Evolutionary conservation across 2,888 invertebrate genomes (phyloP).

Genomic region (Tethea ocularis): DNA sequence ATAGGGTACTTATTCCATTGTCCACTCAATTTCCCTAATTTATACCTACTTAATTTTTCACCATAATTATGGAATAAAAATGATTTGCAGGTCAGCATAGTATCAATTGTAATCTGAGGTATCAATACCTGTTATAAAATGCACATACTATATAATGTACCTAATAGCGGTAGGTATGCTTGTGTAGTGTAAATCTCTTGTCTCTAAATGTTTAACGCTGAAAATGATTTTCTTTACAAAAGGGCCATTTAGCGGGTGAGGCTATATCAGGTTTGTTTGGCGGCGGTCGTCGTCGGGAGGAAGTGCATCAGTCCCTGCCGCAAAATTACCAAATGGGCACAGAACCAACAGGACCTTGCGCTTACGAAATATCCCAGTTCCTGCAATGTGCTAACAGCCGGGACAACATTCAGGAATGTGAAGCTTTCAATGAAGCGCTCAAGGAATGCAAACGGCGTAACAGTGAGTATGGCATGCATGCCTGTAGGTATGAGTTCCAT

Average conservation of each 20-base stretch:
- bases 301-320: constrained; percentile 60
- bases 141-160: too few relatives aligned
- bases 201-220: too few relatives aligned
- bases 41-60: too few relatives aligned
- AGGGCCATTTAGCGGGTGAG: constrained; percentile 95
- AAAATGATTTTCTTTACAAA: constrained; percentile 15
- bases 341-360: constrained; percentile 90
- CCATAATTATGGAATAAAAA: too few relatives aligned
- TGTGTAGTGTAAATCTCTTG: too few relatives aligned
- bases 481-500: too few relatives aligned
- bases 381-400: constrained; percentile 94
- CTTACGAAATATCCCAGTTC: constrained; percentile 97
- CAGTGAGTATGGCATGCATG: constrained; percentile 71
- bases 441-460: constrained; percentile 94
- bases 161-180: too few relatives aligned
- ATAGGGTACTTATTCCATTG: too few relatives aligned
- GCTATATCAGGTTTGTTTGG: constrained; percentile 86
- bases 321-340: constrained; percentile 57
- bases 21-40: too few relatives aligned
- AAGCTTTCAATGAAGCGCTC: constrained; percentile 97
- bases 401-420: constrained; percentile 93
- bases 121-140: too few relatives aligned
- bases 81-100: too few relatives aligned
- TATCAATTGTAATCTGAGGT: too few relatives aligned
- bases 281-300: constrained; percentile 54